Conservation (phyloP, 2,113 vertebrate species). For the Equus przewalskii region DNA sequence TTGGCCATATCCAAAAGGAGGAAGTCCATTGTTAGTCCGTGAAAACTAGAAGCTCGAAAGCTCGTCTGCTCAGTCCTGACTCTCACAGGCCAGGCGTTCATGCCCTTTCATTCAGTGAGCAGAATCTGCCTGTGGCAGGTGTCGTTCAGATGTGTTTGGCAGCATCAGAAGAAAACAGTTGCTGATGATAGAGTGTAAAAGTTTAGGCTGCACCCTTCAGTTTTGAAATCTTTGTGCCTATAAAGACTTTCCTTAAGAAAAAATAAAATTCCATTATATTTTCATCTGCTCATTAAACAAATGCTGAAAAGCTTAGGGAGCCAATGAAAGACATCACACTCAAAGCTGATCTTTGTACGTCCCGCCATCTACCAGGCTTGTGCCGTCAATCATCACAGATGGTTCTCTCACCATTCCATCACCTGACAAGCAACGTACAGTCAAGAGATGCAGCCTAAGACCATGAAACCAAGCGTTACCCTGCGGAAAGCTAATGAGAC, state of each 20-base stretch:
- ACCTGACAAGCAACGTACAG: background rate
- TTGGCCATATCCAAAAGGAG: background rate
- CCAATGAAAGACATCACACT: background rate
- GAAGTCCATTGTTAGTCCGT: background rate
- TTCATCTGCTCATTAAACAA: background rate
- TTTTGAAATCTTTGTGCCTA: background rate
- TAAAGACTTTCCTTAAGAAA: constrained; percentile 19
- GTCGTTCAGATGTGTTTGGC: background rate
- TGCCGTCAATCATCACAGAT: background rate
- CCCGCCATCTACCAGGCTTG: background rate
- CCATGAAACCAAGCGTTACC: background rate
- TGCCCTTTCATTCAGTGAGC: background rate
- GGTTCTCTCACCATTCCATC: background rate
- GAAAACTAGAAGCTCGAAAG: background rate
- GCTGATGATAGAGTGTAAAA: background rate
- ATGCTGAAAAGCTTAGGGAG: background rate
- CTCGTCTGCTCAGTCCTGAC: background rate
- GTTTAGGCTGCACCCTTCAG: background rate
- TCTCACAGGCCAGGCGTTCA: background rate
- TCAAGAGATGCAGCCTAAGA: background rate
- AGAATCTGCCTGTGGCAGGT: background rate
- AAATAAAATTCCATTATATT: constrained; percentile 4
- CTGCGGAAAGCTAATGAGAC: background rate
- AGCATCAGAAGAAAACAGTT: background rate
- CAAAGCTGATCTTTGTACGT: background rate